Conservation (phyloP, 2,888 invertebrate species). For the Helicoverpa assulta region DNA sequence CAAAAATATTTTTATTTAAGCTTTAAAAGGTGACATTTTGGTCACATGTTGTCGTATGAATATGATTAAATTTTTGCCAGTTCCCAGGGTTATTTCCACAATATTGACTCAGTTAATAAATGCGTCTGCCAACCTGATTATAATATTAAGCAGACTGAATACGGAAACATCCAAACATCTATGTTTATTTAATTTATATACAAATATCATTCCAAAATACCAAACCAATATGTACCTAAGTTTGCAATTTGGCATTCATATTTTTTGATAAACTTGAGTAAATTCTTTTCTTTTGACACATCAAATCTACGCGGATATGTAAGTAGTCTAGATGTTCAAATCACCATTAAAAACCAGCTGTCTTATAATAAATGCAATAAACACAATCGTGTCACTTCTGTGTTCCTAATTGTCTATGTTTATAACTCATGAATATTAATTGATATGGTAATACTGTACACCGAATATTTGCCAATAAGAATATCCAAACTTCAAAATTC, state of each 20-base stretch:
- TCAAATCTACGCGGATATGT: background rate
- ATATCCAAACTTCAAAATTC: background rate
- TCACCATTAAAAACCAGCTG: background rate
- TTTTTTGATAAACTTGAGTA: background rate
- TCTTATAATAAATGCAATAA: background rate
- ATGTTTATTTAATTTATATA: no score
- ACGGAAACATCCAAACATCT: no score
- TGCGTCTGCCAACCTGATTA: background rate
- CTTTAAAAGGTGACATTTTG: background rate
- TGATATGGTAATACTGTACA: slow-evolving; percentile 14
- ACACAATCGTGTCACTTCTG: slow-evolving; percentile 1
- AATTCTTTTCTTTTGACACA: background rate
- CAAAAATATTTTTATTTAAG: no score
- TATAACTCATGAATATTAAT: slow-evolving; percentile 27
- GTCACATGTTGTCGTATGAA: background rate
- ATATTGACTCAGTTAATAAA: background rate
- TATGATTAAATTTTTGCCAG: background rate
- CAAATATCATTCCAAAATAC: background rate
- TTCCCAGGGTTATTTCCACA: background rate
- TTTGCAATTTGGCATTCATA: background rate
- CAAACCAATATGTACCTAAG: background rate
- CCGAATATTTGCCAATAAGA: slow-evolving; percentile 9
- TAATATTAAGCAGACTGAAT: background rate
- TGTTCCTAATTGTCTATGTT: slow-evolving; percentile 7
- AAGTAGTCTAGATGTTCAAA: background rate